Evolutionary conservation across 2,797 vertebrate species (phyloP).

Genomic region (Pygocentrus nattereri): DNA sequence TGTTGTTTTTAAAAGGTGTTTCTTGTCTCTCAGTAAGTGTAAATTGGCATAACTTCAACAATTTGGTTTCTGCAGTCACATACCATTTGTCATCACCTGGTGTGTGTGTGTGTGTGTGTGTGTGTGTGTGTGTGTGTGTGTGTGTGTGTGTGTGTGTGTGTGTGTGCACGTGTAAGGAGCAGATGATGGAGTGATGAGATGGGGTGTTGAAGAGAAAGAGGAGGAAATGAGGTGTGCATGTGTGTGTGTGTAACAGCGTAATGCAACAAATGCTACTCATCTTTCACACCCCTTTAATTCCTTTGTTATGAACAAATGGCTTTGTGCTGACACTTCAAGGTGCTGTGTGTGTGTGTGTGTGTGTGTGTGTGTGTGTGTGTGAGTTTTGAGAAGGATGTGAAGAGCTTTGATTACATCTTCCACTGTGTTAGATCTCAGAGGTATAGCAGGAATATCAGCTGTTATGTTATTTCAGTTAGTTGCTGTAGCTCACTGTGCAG

Average conservation of each 20-base stretch:
- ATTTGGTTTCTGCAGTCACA: conserved; percentile 13
- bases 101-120: conserved; percentile 20
- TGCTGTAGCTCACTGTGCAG: conserved; percentile 50
- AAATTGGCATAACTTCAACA: background rate
- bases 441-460: conserved; percentile 45
- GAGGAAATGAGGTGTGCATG: conserved; percentile 49
- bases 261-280: conserved; percentile 75
- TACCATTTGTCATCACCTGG: conserved; percentile 50
- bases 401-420: conserved; percentile 23
- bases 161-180: conserved; percentile 19
- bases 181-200: conserved; percentile 47
- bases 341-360: conserved; percentile 37
- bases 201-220: conserved; percentile 36
- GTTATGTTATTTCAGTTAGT: conserved; percentile 63
- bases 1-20: conserved; percentile 50
- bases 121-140: conserved; percentile 29
- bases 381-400: background rate
- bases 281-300: conserved; percentile 74
- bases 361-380: conserved; percentile 14
- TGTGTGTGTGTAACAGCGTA: conserved; percentile 36
- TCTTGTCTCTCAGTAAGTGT: conserved; percentile 28
- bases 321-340: conserved; percentile 57
- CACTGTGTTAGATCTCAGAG: conserved; percentile 32
- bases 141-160: conserved; percentile 28
- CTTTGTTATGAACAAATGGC: conserved; percentile 76